These are phyloP conservation scores for Percopsis omiscomaycus DNA, from an alignment of 2,797 vertebrate genomes.

Conservation along the genomic window DNA sequence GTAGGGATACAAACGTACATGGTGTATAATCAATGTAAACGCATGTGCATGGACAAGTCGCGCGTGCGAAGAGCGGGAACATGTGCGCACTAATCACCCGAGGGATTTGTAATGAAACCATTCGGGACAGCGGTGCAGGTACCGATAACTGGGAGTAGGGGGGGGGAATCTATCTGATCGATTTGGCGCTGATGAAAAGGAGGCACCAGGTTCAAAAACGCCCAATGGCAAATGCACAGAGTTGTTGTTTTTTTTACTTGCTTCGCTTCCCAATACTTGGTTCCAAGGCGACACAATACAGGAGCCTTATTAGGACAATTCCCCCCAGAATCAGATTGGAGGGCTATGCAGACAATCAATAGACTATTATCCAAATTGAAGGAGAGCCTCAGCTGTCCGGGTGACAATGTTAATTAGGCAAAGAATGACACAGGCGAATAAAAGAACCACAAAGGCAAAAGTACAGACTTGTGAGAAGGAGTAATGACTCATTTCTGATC, in stretches of 20 bases:
- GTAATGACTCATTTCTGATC: conserved; percentile 1
- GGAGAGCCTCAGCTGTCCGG: neutral
- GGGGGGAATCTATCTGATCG: conserved; percentile 54
- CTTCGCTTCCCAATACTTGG: conserved; percentile 12
- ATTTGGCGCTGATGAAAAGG: conserved; percentile 62
- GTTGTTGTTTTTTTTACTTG: neutral
- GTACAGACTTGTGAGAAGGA: neutral
- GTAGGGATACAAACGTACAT: no score
- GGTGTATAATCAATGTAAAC: no score
- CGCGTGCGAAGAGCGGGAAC: no score
- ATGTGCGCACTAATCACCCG: conserved; percentile 15
- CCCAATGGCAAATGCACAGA: conserved; percentile 38
- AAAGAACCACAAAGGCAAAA: conserved; percentile 16
- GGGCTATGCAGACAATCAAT: conserved; percentile 46
- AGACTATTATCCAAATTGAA: conserved; percentile 50
- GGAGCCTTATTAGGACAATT: conserved; percentile 34
- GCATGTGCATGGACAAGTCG: no score
- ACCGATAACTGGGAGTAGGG: conserved; percentile 22
- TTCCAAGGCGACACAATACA: conserved; percentile 25
- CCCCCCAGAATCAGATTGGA: conserved; percentile 24
- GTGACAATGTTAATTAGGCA: conserved; percentile 23
- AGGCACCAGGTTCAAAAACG: conserved; percentile 44
- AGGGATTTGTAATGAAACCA: conserved; percentile 13
- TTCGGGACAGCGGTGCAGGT: conserved; percentile 8
- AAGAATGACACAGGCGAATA: conserved; percentile 8